Percentiles rank a stretch among this genome's conserved stretches.
phyloP scores from a whole-genome alignment of 1,140 invertebrate species.

The Tetramorium parvispinum region DNA sequence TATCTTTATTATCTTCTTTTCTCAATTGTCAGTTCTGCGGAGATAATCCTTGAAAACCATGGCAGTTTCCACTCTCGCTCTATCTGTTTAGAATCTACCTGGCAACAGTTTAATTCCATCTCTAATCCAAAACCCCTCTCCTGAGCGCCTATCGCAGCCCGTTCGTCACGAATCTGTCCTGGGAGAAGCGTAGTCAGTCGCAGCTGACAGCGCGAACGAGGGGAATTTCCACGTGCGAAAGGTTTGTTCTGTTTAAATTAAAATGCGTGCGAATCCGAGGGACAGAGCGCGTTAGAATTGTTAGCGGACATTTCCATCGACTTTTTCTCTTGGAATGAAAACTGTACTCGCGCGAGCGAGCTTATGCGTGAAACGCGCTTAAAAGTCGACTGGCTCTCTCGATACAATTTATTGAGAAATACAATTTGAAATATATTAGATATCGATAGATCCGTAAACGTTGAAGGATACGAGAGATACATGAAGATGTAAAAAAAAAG shows the following conservation, averaged over 20 bases:
- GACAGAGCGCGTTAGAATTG: slow-evolving; percentile 25
- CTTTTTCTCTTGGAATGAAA: slow-evolving; percentile 16
- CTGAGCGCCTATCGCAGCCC: slow-evolving; percentile 3
- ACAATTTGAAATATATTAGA: slow-evolving; percentile 4
- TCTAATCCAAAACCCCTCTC: slow-evolving; percentile 17
- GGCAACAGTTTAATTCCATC: slow-evolving; percentile 34
- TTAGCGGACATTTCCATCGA: slow-evolving; percentile 43
- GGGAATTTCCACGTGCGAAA: slow-evolving; percentile 65
- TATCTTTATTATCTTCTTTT: background rate
- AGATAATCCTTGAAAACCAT: background rate
- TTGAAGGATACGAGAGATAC: background rate
- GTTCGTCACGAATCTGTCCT: slow-evolving; percentile 53
- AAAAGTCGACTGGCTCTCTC: background rate
- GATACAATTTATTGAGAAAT: slow-evolving; percentile 24
- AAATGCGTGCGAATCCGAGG: slow-evolving; percentile 24
- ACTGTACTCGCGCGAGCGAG: background rate
- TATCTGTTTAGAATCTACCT: slow-evolving; percentile 14
- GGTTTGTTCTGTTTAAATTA: slow-evolving; percentile 64
- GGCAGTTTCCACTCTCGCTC: background rate
- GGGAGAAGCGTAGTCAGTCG: slow-evolving; percentile 66
- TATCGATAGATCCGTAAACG: no score
- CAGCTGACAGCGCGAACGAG: slow-evolving; percentile 66
- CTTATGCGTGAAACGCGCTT: slow-evolving; percentile 7
- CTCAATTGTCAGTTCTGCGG: background rate
- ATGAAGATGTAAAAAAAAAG: background rate